Evolutionary conservation across 92 coral and sea anemone species (phyloP), one percentile per base, ranked within the genome.

Genomic region (Epizoanthus illoricatus): DNA sequence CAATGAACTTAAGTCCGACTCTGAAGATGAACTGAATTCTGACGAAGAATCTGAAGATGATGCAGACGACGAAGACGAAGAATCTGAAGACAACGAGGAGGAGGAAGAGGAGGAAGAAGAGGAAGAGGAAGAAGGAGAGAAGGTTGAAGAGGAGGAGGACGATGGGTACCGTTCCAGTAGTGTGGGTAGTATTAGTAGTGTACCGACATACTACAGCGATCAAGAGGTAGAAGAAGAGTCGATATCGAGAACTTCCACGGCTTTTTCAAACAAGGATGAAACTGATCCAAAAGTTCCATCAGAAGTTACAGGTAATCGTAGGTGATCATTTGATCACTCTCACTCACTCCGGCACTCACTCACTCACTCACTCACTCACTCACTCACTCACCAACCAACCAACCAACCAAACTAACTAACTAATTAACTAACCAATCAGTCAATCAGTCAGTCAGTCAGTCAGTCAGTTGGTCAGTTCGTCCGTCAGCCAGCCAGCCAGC

Each of bases 131-230:
- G 87, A 87, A 24, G 81, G 45, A 33, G 85, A 85, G 19, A 81
- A 83, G 23, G 87, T 47, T 7, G 87, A 81, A 7, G 85, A 16
- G 20, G 79, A n/a, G 41, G 83, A 72, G n/a, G 86, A 75, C 23
- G 84, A 84, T 21, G 87, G 85, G 12, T 81, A 90, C 42, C 88
- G 84, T 56, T 71, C 80, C 16, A 90, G 91, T n/a, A 94, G 95
- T 42, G 81, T 88, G 16, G 94, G 81, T 0, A 92, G 94, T 73
- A 64, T 79, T 20, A 92, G 92, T 63, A 92, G 97, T 61, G 89
- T 88, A 16, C 90, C 90, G 0, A 92, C 97, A 0, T 70, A 62
- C 58, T 87, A 75, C 57, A 90, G 89, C 65, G 87, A 81, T 13
- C 72, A 81, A 23, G 94, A 90, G 33, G 69, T 5, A 21, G 86